These are phyloP conservation scores for Odontomachus brunneus DNA, from an alignment of 1,140 invertebrate species.

Conservation along the genomic window DNA sequence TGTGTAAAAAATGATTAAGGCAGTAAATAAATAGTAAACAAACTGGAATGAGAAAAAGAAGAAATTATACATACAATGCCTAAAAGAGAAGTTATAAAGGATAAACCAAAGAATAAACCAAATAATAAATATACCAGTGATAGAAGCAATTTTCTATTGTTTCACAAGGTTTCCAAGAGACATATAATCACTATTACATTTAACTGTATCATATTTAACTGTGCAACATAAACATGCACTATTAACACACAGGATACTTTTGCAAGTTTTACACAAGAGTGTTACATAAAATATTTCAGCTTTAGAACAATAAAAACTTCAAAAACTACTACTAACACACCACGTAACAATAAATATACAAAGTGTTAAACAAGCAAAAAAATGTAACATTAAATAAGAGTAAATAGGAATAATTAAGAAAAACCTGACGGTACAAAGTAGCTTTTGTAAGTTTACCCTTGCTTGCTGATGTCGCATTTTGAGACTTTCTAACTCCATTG, in stretches of 20 bases:
- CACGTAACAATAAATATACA: no score
- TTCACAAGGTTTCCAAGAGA: not conserved
- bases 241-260: not conserved
- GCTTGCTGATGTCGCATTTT: constrained; percentile 88
- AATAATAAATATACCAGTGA: constrained; percentile 20
- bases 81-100: constrained; percentile 13
- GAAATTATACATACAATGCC: not conserved
- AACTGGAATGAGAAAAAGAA: constrained; percentile 45
- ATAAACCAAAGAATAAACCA: not conserved
- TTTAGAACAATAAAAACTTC: constrained; percentile 7
- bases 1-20: constrained; percentile 86
- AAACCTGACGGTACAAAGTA: constrained; percentile 16
- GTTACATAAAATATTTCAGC: not conserved
- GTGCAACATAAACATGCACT: not conserved
- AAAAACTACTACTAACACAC: constrained; percentile 39
- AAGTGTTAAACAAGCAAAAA: no score
- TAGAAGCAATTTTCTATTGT: constrained; percentile 10
- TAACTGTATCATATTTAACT: not conserved
- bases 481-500: constrained; percentile 90
- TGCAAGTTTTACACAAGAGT: not conserved
- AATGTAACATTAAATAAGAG: no score
- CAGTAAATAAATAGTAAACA: constrained; percentile 66
- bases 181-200: not conserved
- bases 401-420: constrained; percentile 25
- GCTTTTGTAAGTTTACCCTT: constrained; percentile 78